Evolutionary conservation across 1,140 invertebrate genomes (phyloP).

Genomic region (Bombus ignitus): DNA sequence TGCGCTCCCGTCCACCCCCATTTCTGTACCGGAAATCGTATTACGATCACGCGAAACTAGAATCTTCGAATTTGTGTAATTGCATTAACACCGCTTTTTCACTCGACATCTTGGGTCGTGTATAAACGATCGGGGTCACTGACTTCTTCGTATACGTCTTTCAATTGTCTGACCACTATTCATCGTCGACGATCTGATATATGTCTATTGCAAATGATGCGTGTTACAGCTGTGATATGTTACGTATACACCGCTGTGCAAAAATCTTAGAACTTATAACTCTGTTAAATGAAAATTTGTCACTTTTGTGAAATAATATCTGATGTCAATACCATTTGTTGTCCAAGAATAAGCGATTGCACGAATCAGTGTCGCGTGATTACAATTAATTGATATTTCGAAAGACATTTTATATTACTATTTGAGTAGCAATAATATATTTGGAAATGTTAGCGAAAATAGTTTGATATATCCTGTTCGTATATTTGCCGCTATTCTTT

Average conservation of each 20-base stretch:
- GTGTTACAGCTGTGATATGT: background rate
- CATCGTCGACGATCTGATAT: background rate
- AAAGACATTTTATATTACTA: background rate
- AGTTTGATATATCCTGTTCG: background rate
- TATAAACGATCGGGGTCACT: constrained; percentile 11
- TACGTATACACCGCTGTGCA: background rate
- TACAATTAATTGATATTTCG: background rate
- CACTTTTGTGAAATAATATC: too few species aligned
- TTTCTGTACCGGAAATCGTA: background rate
- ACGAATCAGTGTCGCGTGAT: background rate
- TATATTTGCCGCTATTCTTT: background rate
- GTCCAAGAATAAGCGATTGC: too few species aligned
- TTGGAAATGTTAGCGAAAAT: background rate
- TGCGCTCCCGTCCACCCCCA: background rate
- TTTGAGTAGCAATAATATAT: background rate
- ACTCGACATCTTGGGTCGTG: background rate
- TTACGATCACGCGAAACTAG: background rate
- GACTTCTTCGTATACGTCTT: constrained; percentile 23
- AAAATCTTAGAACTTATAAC: background rate
- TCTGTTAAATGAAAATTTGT: background rate
- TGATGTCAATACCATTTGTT: too few species aligned
- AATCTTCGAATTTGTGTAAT: background rate
- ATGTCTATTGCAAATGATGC: constrained; percentile 2
- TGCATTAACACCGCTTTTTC: background rate
- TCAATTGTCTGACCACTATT: constrained; percentile 18